Evolutionary conservation across 1,140 invertebrate species (phyloP).

Genomic region (Choristoneura fumiferana): DNA sequence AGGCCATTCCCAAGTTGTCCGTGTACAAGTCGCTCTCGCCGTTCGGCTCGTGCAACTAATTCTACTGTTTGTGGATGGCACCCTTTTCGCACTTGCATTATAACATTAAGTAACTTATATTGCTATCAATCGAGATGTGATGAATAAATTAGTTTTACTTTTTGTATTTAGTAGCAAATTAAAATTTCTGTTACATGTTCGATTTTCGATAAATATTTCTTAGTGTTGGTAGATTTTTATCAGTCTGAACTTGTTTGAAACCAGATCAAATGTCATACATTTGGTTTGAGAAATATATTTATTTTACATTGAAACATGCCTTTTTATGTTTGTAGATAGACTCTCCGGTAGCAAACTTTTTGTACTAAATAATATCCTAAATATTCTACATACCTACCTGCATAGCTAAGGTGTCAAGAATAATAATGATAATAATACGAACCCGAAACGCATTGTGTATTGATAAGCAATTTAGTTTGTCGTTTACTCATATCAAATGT

Average conservation of each 20-base stretch:
- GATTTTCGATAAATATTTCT: conserved; percentile 75
- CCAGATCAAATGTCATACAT: conserved; percentile 77
- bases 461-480: conserved; percentile 70
- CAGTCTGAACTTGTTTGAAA: conserved; percentile 65
- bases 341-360: conserved; percentile 63
- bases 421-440: conserved; percentile 45
- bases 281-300: conserved; percentile 77
- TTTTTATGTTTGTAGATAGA: conserved; percentile 77
- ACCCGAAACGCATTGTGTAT: conserved; percentile 64
- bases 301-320: conserved; percentile 75
- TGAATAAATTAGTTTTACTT: conserved; percentile 43
- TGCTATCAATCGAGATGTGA: conserved; percentile 35
- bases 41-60: too few relatives aligned
- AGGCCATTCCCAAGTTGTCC: too few relatives aligned
- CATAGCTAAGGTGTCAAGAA: conserved; percentile 42
- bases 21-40: too few relatives aligned
- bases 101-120: too few relatives aligned
- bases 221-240: conserved; percentile 77
- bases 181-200: conserved; percentile 72
- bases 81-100: too few relatives aligned
- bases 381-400: conserved; percentile 37
- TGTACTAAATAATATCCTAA: conserved; percentile 53
- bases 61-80: too few relatives aligned
- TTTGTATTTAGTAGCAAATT: conserved; percentile 71
- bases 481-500: conserved; percentile 71